Evolutionary conservation across 2,113 vertebrate species (phyloP).

Genomic region (Hoplias malabaricus): DNA sequence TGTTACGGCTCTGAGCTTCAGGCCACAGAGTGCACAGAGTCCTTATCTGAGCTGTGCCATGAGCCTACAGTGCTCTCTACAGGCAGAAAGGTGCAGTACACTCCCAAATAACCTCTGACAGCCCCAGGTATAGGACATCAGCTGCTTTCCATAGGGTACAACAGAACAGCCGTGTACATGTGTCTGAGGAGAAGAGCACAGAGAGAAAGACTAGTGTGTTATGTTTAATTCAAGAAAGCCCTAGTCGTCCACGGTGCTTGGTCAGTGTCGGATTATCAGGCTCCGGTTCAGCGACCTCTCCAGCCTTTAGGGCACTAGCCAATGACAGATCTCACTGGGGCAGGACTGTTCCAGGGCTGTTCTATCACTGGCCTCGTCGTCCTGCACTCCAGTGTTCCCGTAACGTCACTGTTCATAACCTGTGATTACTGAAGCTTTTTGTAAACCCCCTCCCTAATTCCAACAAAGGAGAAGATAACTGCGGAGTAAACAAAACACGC

Average conservation of each 20-base stretch:
- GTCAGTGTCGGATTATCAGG: slow-evolving; percentile 52
- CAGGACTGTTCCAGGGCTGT: slow-evolving; percentile 40
- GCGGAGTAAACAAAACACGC: slow-evolving; percentile 31
- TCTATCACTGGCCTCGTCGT: neutral
- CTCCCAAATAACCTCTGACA: neutral
- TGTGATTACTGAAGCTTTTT: neutral
- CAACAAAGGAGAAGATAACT: slow-evolving; percentile 38
- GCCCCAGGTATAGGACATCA: neutral
- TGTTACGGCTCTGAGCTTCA: neutral
- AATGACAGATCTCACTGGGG: slow-evolving; percentile 42
- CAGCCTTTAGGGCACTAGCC: slow-evolving; percentile 45
- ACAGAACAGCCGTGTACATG: neutral
- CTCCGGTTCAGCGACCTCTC: slow-evolving; percentile 51
- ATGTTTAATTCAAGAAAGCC: neutral
- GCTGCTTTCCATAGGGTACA: neutral
- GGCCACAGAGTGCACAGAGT: neutral
- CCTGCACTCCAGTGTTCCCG: neutral
- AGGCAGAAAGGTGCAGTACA: slow-evolving; percentile 58
- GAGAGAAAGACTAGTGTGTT: neutral
- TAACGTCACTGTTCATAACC: slow-evolving; percentile 1
- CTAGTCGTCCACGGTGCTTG: neutral
- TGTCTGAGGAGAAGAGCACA: neutral
- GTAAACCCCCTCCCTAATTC: slow-evolving; percentile 4
- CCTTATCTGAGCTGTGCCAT: slow-evolving; percentile 53
- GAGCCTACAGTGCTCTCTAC: slow-evolving; percentile 81